Evolutionary conservation across 1,140 invertebrate species (phyloP), one percentile per base, ranked within the genome.

Genomic region (Drosophila pruinosa): DNA sequence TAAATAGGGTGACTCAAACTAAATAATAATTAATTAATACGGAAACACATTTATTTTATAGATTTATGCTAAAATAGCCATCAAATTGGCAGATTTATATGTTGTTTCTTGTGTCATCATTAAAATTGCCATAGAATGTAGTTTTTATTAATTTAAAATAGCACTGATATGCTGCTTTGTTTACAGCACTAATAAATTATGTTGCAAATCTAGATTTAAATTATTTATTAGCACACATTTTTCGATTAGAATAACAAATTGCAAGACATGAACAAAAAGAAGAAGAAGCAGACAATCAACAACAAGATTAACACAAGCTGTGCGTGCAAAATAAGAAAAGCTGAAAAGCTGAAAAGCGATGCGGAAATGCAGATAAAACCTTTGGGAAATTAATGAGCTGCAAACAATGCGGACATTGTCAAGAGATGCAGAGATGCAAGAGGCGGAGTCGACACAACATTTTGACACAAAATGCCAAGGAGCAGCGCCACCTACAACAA

Each of bases 401-500:
- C 62, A 82, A 82, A 76, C 78, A 81, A 81, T 81, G 78, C 78
- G 78, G 78, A 81, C 78, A 81, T 81, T 77, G 78, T 81, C 78
- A 81, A 26, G 38, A 50, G 31, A 54, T 26, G 39, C 15, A 38
- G 22, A n/a, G 19, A 26, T 10, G 61, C n/a, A n/a, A n/a, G 41
- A 31, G 50, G 10, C 14, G 31, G 24, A 41, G 31, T 8, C 26
- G 58, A 53, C 41, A 56, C 78, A 63, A 76, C 68, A 68, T 72
- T 73, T 81, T 58, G 63, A 78, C 76, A 69, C 74, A 56, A 41
- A 78, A 78, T 73, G 65, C 57, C 71, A 61, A 62, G 63, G 65
- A 61, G 64, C 64, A 67, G 22, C 53, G 36, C 0, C 19, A 52
- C 5, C 41, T 21, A 17, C 38, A 65, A 24, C 50, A 56, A 56